Evolutionary conservation across 2,113 vertebrate genomes (phyloP).

Genomic region (Dromaius novaehollandiae): DNA sequence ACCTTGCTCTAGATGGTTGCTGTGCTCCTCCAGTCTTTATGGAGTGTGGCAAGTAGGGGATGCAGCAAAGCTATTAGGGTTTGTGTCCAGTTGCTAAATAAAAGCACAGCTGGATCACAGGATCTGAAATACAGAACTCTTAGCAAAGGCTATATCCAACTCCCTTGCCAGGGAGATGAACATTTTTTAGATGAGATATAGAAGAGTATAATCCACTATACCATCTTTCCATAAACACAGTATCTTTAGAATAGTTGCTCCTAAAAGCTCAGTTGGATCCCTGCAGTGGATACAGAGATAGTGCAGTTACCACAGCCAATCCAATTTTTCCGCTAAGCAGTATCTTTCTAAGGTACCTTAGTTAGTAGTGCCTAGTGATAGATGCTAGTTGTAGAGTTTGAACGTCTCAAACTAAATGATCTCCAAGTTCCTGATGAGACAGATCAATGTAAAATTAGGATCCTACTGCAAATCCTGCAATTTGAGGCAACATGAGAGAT

Average conservation of each 20-base stretch:
- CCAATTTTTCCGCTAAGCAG: neutral
- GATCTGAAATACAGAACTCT: neutral
- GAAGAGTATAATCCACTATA: neutral
- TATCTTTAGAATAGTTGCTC: neutral
- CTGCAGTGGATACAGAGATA: too few species aligned
- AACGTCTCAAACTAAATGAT: neutral
- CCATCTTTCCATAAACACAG: neutral
- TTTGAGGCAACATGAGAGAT: neutral
- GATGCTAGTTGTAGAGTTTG: neutral
- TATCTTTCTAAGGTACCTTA: neutral
- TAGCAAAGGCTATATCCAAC: neutral
- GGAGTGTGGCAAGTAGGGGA: too few species aligned
- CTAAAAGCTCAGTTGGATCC: neutral
- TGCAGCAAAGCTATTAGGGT: too few species aligned
- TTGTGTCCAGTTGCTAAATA: too few species aligned
- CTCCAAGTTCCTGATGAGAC: neutral
- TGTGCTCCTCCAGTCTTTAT: neutral
- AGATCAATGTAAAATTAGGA: neutral
- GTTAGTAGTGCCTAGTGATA: neutral
- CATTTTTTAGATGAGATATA: neutral
- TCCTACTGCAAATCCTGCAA: neutral
- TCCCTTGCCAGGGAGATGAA: neutral
- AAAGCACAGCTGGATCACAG: too few species aligned
- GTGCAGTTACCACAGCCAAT: too few species aligned
- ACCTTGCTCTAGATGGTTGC: neutral